These are phyloP conservation scores for Notiomystis cincta DNA, from an alignment of 2,113 vertebrate genomes.

Conservation along the genomic window DNA sequence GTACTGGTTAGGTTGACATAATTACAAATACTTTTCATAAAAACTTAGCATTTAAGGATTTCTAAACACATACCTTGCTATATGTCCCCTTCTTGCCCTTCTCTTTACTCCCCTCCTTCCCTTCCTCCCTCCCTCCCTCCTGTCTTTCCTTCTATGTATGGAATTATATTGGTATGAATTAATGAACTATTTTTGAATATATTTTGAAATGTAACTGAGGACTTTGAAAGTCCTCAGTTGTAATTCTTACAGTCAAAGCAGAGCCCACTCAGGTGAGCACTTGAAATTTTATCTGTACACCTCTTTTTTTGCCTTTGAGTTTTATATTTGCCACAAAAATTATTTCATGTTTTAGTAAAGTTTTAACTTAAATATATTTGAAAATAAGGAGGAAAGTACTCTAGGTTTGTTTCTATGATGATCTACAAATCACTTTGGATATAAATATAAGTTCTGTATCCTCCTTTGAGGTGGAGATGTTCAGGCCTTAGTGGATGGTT, in stretches of 20 bases:
- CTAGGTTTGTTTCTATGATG: neutral
- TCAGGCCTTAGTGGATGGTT: constrained; percentile 79
- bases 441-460: neutral
- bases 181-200: neutral
- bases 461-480: constrained; percentile 77
- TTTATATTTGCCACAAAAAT: neutral
- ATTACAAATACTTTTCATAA: neutral
- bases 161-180: neutral
- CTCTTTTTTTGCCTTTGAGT: neutral
- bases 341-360: neutral
- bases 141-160: neutral
- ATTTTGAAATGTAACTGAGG: neutral
- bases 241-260: neutral
- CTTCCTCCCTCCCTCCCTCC: too few species aligned
- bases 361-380: neutral
- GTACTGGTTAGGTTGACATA: neutral
- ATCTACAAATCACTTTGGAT: neutral
- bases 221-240: neutral
- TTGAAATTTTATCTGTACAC: neutral
- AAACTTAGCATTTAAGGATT: neutral
- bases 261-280: neutral
- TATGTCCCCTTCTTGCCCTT: neutral
- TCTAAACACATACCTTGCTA: too few species aligned
- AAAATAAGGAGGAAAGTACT: neutral
- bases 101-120: too few species aligned